Base-by-base conservation (phyloP, 2,113 vertebrate genomes). In the Oryzias curvinotus region DNA sequence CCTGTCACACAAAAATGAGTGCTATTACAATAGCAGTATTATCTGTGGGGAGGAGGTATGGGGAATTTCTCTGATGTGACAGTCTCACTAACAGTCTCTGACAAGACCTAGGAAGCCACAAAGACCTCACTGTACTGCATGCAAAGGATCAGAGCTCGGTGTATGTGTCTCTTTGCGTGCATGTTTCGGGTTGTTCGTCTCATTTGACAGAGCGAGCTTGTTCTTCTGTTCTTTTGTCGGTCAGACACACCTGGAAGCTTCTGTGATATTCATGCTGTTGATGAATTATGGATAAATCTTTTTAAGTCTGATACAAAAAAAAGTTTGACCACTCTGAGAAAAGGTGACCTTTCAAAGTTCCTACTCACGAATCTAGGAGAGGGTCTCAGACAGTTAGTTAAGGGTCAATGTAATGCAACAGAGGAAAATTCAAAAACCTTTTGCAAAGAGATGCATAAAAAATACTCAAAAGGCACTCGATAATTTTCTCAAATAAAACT, bases 61-160 rank as follows among this genome's bases (percentile, higher is more conserved):
- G 75, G 77, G 52, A 65, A 77, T 64, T 80, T 75, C 73, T 80
- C 62, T 65, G 75, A 87, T 82, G 64, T 86, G 90, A 91, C 87
- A 87, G 78, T 70, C 87, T 86, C 59, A 28, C 84, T 93, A 93
- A 93, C 91, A 80, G 75, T 70, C 80, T 79, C 76, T 88, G 91
- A 93, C 88, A 82, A 83, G 85, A 71, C 84, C 63, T 66, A 53
- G 81, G 85, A 78, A 80, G 75, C 88, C 83, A 85, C 86, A 88
- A 88, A 92, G 78, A 74, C 89, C 50, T 60, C 77, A 82, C 87
- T 63, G 49, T 62, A 67, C 56, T 25, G 54, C 17, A 66, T 64
- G 52, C 64, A 63, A 21, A 61, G 65, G 45, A 76, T 78, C 69
- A 63, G 54, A 75, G 43, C 52, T 45, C 23, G 44, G 21, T 47